A percentile compares a stretch with the other conserved stretches of the same genome.
These are phyloP conservation scores for Cephus pygmeus DNA, from an alignment of 2,888 invertebrate genomes.

Conservation along the genomic window DNA sequence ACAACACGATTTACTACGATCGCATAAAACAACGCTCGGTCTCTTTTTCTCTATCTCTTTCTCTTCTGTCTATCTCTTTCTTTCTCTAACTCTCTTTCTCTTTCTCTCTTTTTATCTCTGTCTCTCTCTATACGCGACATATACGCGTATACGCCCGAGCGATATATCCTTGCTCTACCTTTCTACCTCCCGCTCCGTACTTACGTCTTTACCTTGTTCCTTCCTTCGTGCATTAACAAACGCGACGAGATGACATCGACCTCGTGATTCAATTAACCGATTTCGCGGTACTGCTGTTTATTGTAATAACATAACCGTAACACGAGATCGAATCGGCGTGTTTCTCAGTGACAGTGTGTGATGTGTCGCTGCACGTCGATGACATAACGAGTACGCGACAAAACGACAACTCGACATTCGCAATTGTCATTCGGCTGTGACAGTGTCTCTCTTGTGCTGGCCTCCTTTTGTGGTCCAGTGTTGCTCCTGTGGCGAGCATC, in stretches of 20 bases:
- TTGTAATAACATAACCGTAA: not conserved
- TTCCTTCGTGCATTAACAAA: not conserved
- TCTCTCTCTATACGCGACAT: constrained; percentile 18
- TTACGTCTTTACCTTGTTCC: constrained; percentile 1
- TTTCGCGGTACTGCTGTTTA: not conserved
- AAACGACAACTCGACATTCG: constrained; percentile 13
- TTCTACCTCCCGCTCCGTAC: constrained; percentile 11
- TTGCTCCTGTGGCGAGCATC: not conserved
- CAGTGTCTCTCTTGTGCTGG: not conserved
- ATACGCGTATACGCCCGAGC: constrained; percentile 26
- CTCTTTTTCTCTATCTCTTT: constrained; percentile 16
- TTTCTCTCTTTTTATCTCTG: constrained; percentile 5
- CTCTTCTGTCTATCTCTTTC: not conserved
- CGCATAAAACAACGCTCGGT: constrained; percentile 21
- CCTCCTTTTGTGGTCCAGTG: not conserved
- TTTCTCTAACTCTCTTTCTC: not conserved
- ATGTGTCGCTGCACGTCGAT: constrained; percentile 18
- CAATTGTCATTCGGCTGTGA: not conserved
- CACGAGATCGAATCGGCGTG: not conserved
- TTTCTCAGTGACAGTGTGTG: not conserved
- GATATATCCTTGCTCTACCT: constrained; percentile 30
- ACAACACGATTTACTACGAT: constrained; percentile 12
- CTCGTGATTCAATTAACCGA: not conserved
- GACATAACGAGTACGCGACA: constrained; percentile 33
- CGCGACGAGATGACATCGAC: constrained; percentile 3